Conservation (phyloP, 2,888 invertebrate species). For the Rhagophthalmus giganteus region DNA sequence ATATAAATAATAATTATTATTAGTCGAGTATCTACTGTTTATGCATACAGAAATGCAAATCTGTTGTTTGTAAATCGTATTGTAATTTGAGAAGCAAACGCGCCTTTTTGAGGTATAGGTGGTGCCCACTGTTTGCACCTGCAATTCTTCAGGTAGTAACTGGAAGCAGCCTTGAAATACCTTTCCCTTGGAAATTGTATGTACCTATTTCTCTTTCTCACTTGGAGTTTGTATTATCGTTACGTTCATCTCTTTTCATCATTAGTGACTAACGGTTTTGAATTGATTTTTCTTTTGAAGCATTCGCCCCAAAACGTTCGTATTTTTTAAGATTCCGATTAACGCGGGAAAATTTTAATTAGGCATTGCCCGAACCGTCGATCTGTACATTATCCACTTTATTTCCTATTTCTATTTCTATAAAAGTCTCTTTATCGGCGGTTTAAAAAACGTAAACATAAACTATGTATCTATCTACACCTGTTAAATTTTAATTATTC, state of each 20-base stretch:
- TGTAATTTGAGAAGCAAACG: slow-evolving; percentile 16
- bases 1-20: background rate
- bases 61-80: too few species aligned
- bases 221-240: slow-evolving; percentile 21
- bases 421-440: too few species aligned
- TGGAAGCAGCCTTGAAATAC: slow-evolving; percentile 43
- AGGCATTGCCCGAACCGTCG: too few species aligned
- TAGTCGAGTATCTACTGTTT: background rate
- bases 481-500: too few species aligned
- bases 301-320: slow-evolving; percentile 35
- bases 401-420: too few species aligned
- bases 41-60: background rate
- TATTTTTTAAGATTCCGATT: too few species aligned
- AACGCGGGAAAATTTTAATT: too few species aligned
- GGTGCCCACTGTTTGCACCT: slow-evolving; percentile 38
- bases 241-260: slow-evolving; percentile 32
- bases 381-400: too few species aligned
- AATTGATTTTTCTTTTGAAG: slow-evolving; percentile 42
- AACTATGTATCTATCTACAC: too few species aligned
- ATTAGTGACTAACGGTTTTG: slow-evolving; percentile 42
- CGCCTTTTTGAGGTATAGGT: slow-evolving; percentile 32
- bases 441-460: too few species aligned
- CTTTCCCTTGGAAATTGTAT: slow-evolving; percentile 39
- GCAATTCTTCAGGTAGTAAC: slow-evolving; percentile 43
- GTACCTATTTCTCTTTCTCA: slow-evolving; percentile 30